A percentile compares a stretch with the other conserved stretches of the same genome.
Conservation (phyloP, 2,797 vertebrate genomes). For the Heliangelus exortis region DNA sequence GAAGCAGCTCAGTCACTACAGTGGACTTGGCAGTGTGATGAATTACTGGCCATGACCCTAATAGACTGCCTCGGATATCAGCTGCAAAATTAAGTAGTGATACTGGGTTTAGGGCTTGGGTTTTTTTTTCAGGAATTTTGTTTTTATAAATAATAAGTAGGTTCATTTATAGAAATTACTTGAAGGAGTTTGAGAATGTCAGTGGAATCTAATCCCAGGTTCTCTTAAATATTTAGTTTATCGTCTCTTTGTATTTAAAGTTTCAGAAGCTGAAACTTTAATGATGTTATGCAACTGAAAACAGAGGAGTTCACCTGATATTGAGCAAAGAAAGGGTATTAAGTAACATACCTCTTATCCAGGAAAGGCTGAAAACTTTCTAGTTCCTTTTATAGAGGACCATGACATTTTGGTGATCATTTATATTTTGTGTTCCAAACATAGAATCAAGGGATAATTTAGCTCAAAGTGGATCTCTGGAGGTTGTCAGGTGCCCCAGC, state of each 20-base stretch:
- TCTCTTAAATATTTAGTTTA: slow-evolving; percentile 70
- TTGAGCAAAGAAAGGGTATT: neutral
- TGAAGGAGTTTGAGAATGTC: slow-evolving; percentile 34
- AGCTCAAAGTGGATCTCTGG: neutral
- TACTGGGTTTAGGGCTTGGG: neutral
- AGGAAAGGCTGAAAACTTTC: neutral
- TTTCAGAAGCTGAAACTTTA: slow-evolving; percentile 70
- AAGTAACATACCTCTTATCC: neutral
- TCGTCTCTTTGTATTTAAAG: slow-evolving; percentile 64
- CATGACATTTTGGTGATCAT: neutral
- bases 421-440: neutral
- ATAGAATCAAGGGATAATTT: neutral
- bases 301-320: slow-evolving; percentile 41
- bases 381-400: neutral
- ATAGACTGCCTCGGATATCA: neutral
- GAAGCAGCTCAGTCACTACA: neutral
- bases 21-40: neutral
- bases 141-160: slow-evolving; percentile 35
- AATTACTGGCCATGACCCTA: neutral
- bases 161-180: slow-evolving; percentile 51
- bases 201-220: slow-evolving; percentile 43
- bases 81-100: neutral
- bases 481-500: neutral
- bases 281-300: slow-evolving; percentile 51
- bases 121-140: neutral